These are phyloP conservation scores for Karalla daura DNA, from an alignment of 2,797 vertebrate genomes.

Conservation along the genomic window DNA sequence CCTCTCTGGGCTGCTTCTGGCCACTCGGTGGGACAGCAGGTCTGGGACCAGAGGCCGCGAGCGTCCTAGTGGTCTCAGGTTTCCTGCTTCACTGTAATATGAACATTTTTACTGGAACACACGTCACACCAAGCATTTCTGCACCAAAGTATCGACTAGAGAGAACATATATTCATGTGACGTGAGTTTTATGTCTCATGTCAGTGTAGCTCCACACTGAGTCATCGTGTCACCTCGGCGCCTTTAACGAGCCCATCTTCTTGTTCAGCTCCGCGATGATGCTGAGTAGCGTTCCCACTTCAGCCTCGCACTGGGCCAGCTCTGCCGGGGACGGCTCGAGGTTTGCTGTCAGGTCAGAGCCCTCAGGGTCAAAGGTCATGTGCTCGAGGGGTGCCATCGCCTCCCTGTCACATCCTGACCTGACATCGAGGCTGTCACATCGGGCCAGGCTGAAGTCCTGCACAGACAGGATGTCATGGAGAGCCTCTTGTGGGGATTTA, in stretches of 20 bases:
- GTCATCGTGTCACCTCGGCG: conserved; percentile 73
- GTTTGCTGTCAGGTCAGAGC: conserved; percentile 50
- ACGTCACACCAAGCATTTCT: neutral
- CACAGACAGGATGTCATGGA: conserved; percentile 1
- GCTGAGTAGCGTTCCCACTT: conserved; percentile 71
- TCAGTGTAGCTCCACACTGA: neutral
- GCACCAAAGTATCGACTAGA: neutral
- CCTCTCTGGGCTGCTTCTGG: conserved; percentile 61
- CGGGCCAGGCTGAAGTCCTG: conserved; percentile 64
- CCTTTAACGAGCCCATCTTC: conserved; percentile 80
- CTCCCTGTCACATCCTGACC: conserved; percentile 51
- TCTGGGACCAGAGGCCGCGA: conserved; percentile 71
- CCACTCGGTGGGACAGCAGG: conserved; percentile 62
- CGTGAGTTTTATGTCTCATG: neutral
- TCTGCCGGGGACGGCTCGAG: conserved; percentile 73
- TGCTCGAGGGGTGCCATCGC: conserved; percentile 33
- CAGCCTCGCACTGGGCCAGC: conserved; percentile 79
- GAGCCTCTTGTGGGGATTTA: neutral
- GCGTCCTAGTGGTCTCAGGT: conserved; percentile 46
- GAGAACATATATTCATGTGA: neutral
- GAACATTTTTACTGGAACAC: neutral
- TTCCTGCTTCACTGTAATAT: conserved; percentile 70
- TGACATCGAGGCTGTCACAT: conserved; percentile 65
- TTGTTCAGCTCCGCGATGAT: conserved; percentile 77
- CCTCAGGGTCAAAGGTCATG: conserved; percentile 47